These are phyloP conservation scores for Andrena haemorrhoa DNA, from an alignment of 2,888 invertebrate species.

Conservation along the genomic window DNA sequence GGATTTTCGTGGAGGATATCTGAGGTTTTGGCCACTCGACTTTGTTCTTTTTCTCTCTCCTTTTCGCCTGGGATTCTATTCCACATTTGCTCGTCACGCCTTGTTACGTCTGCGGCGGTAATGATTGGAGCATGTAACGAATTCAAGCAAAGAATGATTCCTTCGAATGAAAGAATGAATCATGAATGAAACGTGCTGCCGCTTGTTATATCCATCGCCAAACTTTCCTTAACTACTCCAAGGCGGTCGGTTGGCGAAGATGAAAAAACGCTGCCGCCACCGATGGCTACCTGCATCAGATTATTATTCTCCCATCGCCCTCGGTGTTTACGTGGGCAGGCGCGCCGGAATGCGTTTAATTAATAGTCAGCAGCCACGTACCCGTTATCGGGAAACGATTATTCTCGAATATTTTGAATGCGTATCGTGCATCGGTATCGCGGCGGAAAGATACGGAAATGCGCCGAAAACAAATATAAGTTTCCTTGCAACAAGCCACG, in stretches of 20 bases:
- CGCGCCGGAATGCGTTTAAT: constrained; percentile 46
- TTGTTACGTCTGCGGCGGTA: no score
- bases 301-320: constrained; percentile 27
- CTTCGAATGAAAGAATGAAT: no score
- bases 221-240: neutral
- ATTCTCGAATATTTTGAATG: constrained; percentile 65
- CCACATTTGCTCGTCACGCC: neutral
- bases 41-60: no score
- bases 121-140: no score
- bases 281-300: constrained; percentile 8
- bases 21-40: no score
- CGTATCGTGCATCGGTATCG: constrained; percentile 53
- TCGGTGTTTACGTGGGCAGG: constrained; percentile 32
- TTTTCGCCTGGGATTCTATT: neutral
- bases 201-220: no score
- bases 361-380: constrained; percentile 55
- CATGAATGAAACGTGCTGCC: no score
- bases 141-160: no score
- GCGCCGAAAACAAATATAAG: constrained; percentile 54
- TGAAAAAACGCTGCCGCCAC: neutral
- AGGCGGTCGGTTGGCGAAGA: neutral
- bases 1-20: no score
- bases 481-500: neutral
- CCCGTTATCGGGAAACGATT: constrained; percentile 68
- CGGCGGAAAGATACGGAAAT: constrained; percentile 44